Base-by-base conservation (phyloP, 92 coral and sea anemone genomes). In the Parazoanthus atlanticus region DNA sequence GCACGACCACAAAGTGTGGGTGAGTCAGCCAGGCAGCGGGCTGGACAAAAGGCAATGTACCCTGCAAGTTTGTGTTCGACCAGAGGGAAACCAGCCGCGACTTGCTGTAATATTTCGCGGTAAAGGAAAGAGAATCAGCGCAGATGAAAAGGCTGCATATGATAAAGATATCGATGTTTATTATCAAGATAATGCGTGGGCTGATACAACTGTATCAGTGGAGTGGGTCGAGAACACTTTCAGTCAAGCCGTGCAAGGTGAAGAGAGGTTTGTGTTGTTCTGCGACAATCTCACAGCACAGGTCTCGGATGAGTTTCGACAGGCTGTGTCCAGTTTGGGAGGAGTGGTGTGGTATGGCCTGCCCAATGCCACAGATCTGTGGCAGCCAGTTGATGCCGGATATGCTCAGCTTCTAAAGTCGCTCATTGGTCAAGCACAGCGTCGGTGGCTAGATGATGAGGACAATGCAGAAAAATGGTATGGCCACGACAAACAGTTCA, bases 401-500 rank as follows among this genome's bases (percentile, higher is more conserved):
- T 89, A 76, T 78, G 88, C 92, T 36, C 86, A 90, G 86, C 71
- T 90, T 69, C 86, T 90, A 16, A 90, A 90, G 89, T 33, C 40
- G 54, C 81, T 90, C 80, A 79, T 78, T 80, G 89, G 86, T 54
- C 92, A 89, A 89, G 89, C 85, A 28, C 92, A 89, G 21, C 79
- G 80, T 33, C 41, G 66, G 73, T 90, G 92, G 92, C 86, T 90
- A 74, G 82, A 90, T 71, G 82, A 78, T 54, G 89, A 90, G 66
- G 92, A 90, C 80, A 90, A 90, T 72, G 89, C 90, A 52, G 90
- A 79, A 71, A 85, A 85, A 79, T 90, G 92, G 92, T 86, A 85
- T 34, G 82, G 90, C 82, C 78, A 84, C 73, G 85, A 76, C 34
- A 16, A 73, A 61, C 80, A 74, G 47, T 89, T 89, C 88, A 56